Percentiles rank a stretch among this genome's conserved stretches.
These are phyloP conservation scores for Clarias gariepinus DNA, from an alignment of 2,113 vertebrate species.

Conservation along the genomic window DNA sequence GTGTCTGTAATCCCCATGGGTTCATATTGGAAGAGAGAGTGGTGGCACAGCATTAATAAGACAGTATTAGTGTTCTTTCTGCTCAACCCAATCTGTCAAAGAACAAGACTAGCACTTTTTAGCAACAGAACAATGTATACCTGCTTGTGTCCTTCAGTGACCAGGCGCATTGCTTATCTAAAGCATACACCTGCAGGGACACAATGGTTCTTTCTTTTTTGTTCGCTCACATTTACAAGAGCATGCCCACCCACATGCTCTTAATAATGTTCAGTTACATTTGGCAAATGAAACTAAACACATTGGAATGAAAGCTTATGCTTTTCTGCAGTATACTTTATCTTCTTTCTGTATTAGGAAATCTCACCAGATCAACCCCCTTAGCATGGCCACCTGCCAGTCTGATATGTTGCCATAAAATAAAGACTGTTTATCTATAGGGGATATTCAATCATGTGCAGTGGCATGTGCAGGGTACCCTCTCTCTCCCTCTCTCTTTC, in stretches of 20 bases:
- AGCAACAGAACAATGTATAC: not conserved
- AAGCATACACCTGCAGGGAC: conserved; percentile 15
- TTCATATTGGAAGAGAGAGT: conserved; percentile 2
- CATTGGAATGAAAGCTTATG: conserved; percentile 3
- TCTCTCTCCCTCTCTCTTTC: not conserved
- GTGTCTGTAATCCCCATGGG: not conserved
- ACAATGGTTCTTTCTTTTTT: conserved; percentile 31
- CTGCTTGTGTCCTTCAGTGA: conserved; percentile 1
- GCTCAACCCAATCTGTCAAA: conserved; percentile 18
- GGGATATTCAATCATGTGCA: conserved; percentile 1
- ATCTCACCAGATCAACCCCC: not conserved
- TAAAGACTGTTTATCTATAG: conserved; percentile 1
- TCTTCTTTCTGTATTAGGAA: not conserved
- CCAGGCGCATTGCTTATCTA: conserved; percentile 12
- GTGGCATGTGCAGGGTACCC: not conserved
- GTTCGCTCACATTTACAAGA: conserved; percentile 23
- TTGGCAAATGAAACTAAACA: conserved; percentile 26
- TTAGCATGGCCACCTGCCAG: not conserved
- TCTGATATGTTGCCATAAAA: not conserved
- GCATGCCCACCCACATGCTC: not conserved
- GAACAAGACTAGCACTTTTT: not conserved
- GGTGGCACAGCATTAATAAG: not conserved
- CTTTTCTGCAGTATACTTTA: conserved; percentile 1
- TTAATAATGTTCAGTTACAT: conserved; percentile 26
- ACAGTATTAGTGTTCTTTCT: conserved; percentile 29